Evolutionary conservation across 2,797 vertebrate species (phyloP).

Genomic region (Orestias chungarensis): DNA sequence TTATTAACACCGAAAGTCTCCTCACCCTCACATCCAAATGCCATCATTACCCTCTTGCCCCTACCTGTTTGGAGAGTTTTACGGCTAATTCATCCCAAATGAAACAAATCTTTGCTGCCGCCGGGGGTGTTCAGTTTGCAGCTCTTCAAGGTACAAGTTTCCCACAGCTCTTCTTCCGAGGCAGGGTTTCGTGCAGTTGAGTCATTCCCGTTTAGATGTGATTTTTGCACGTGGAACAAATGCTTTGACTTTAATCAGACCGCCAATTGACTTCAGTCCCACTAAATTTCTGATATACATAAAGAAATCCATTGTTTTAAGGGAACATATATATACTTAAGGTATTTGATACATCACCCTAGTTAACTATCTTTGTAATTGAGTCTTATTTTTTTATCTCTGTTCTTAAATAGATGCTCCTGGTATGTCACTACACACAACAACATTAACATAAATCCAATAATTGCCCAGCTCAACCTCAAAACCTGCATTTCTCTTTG

Average conservation of each 20-base stretch:
- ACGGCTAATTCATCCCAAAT: conserved; percentile 47
- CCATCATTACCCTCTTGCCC: conserved; percentile 48
- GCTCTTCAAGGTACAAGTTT: conserved; percentile 34
- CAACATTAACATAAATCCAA: background rate
- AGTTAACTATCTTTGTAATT: background rate
- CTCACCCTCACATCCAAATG: conserved; percentile 31
- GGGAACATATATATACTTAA: no score
- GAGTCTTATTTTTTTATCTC: background rate
- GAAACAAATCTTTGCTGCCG: conserved; percentile 32
- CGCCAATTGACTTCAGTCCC: conserved; percentile 32
- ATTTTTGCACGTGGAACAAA: conserved; percentile 45
- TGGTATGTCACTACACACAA: background rate
- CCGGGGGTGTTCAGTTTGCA: conserved; percentile 18
- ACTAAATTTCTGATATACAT: conserved; percentile 43
- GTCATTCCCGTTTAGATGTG: conserved; percentile 58
- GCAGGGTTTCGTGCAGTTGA: conserved; percentile 59
- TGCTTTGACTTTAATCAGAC: conserved; percentile 59
- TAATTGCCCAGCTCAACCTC: background rate
- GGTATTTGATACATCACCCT: no score
- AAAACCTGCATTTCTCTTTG: no score
- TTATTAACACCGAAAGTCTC: conserved; percentile 49
- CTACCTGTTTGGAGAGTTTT: conserved; percentile 46
- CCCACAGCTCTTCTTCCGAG: conserved; percentile 25
- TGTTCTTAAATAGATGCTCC: background rate
- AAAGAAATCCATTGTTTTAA: conserved; percentile 25